Evolutionary conservation across 2,797 vertebrate genomes (phyloP).

Genomic region (Microctenopoma steveboyesi): DNA sequence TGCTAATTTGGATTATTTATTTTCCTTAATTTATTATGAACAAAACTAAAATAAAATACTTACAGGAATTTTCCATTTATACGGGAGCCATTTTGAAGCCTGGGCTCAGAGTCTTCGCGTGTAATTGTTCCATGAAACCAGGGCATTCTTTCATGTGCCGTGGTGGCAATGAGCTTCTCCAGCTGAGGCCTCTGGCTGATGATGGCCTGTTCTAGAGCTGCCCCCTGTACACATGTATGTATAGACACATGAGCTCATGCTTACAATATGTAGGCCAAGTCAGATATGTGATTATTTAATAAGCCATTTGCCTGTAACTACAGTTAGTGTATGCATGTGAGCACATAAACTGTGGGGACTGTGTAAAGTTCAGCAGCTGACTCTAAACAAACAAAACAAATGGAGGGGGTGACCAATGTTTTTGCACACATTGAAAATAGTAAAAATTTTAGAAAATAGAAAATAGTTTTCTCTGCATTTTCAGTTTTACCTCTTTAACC

Average conservation of each 20-base stretch:
- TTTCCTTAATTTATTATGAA: too few species aligned
- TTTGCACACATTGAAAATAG: neutral
- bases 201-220: conserved; percentile 95
- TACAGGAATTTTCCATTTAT: conserved; percentile 94
- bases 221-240: conserved; percentile 79
- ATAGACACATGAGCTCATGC: neutral
- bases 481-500: neutral
- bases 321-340: neutral
- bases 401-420: neutral
- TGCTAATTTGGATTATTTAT: too few species aligned
- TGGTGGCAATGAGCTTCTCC: conserved; percentile 95
- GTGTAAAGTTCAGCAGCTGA: neutral
- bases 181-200: conserved; percentile 97
- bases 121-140: conserved; percentile 95
- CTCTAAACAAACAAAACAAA: neutral
- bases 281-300: neutral
- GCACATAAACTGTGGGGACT: too few species aligned
- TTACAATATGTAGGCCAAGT: neutral
- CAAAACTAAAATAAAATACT: conserved; percentile 69
- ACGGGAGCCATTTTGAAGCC: conserved; percentile 83
- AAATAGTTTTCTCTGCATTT: neutral
- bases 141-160: conserved; percentile 95
- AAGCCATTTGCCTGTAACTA: neutral
- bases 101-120: conserved; percentile 88
- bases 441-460: too few species aligned